phyloP scores from a whole-genome alignment of 2,888 invertebrate species.

The Ectemnius cavifrons region DNA sequence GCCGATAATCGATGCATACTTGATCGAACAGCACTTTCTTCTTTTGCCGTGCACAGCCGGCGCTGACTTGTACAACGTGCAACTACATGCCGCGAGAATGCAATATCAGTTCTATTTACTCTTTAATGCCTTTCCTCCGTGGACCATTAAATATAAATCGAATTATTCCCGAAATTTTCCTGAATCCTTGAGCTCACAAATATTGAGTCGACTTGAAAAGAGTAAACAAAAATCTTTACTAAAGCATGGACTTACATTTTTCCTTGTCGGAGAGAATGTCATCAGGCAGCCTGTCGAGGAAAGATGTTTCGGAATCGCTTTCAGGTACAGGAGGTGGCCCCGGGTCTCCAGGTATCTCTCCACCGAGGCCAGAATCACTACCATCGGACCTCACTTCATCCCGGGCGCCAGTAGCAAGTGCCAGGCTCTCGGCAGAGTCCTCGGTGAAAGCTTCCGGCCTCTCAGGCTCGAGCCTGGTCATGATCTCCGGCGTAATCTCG shows the following conservation, averaged over 20 bases:
- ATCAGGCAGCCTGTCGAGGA: conserved; percentile 78
- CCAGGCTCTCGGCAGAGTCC: conserved; percentile 74
- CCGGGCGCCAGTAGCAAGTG: conserved; percentile 68
- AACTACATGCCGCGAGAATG: not conserved
- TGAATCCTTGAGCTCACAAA: too few species aligned
- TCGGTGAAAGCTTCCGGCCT: conserved; percentile 73
- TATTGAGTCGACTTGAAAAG: too few species aligned
- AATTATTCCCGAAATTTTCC: too few species aligned
- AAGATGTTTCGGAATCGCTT: conserved; percentile 80
- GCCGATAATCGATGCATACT: conserved; percentile 52
- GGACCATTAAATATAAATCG: too few species aligned
- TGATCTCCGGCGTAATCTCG: conserved; percentile 59
- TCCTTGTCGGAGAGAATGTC: conserved; percentile 75
- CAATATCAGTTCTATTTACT: too few species aligned
- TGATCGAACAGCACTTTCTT: conserved; percentile 38
- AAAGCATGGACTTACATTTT: conserved; percentile 64
- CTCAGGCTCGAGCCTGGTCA: conserved; percentile 70
- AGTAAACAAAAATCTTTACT: too few species aligned
- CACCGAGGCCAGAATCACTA: conserved; percentile 90
- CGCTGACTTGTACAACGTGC: conserved; percentile 1
- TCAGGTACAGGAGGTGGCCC: conserved; percentile 74
- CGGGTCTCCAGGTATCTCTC: conserved; percentile 84
- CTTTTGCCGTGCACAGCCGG: conserved; percentile 10
- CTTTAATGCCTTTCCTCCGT: too few species aligned
- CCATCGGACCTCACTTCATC: conserved; percentile 85